A percentile compares a stretch with the other conserved stretches of the same genome.
These are phyloP conservation scores for Hydractinia symbiolongicarpus DNA, from an alignment of 30 jellyfish, hydroid and myxozoan species.

Conservation along the genomic window DNA sequence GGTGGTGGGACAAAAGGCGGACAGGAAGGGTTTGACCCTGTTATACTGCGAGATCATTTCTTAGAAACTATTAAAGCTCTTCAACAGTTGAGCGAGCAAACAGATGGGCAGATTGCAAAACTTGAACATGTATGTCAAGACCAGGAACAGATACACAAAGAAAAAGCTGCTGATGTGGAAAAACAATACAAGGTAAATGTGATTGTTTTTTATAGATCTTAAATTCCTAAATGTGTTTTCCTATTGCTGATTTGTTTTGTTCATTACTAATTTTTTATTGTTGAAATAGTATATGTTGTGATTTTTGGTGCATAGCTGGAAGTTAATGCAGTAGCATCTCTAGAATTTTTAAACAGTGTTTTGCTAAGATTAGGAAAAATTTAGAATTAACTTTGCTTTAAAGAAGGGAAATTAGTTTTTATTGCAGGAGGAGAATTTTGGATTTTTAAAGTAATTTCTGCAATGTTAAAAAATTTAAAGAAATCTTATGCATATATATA, in stretches of 20 bases:
- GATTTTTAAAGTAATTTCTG: neutral
- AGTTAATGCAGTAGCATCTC: too few relatives aligned
- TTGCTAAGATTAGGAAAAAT: too few relatives aligned
- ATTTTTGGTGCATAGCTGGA: too few relatives aligned
- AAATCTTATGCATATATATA: neutral
- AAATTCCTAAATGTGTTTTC: too few relatives aligned
- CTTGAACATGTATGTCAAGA: conserved; percentile 80
- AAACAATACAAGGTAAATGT: conserved; percentile 64
- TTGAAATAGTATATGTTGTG: too few relatives aligned
- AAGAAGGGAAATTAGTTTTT: too few relatives aligned
- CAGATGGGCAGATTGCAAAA: conserved; percentile 63
- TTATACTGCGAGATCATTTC: conserved; percentile 70
- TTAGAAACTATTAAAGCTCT: conserved; percentile 73
- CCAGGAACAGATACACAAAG: conserved; percentile 74
- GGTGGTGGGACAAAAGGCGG: conserved; percentile 99
- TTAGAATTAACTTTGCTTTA: too few relatives aligned
- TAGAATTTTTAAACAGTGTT: too few relatives aligned
- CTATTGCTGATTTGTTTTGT: too few relatives aligned
- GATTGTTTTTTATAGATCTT: too few relatives aligned
- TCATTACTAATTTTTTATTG: too few relatives aligned
- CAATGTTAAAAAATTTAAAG: neutral
- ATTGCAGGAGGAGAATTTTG: too few relatives aligned
- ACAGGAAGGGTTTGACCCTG: conserved; percentile 84
- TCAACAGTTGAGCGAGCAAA: conserved; percentile 62
- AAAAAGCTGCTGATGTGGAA: conserved; percentile 59